Conservation (phyloP, 2,888 invertebrate genomes). For the Synergus japonicus region DNA sequence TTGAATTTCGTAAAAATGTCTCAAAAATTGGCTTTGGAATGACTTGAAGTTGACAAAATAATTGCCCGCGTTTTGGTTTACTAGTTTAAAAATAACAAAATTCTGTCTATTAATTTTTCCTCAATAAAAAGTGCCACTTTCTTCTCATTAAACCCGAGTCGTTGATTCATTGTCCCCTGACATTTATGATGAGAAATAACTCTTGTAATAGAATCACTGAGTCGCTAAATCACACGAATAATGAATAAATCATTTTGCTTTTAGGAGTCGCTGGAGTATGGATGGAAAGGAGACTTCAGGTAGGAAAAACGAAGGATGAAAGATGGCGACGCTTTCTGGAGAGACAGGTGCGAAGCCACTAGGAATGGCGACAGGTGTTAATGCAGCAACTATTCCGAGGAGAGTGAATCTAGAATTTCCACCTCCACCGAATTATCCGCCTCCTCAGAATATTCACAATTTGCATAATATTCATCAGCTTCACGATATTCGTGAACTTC, state of each 20-base stretch:
- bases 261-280: slow-evolving; percentile 16
- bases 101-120: too few relatives aligned
- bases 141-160: neutral
- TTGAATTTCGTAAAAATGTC: too few relatives aligned
- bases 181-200: neutral
- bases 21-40: too few relatives aligned
- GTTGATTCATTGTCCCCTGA: neutral
- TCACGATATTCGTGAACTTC: too few relatives aligned
- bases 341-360: slow-evolving; percentile 61
- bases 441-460: slow-evolving; percentile 74
- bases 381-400: slow-evolving; percentile 61
- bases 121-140: neutral
- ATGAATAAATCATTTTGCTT: neutral
- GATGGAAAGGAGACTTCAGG: neutral
- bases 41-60: too few relatives aligned
- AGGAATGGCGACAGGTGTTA: slow-evolving; percentile 64
- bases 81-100: neutral
- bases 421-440: slow-evolving; percentile 86
- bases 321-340: slow-evolving; percentile 69
- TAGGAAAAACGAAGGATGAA: slow-evolving; percentile 55
- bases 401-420: slow-evolving; percentile 83
- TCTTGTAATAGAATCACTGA: slow-evolving; percentile 4
- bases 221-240: neutral
- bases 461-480: neutral
- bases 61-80: too few relatives aligned